These are phyloP conservation scores for Girardia tigrina DNA, from an alignment of 2,888 invertebrate genomes.

Conservation along the genomic window DNA sequence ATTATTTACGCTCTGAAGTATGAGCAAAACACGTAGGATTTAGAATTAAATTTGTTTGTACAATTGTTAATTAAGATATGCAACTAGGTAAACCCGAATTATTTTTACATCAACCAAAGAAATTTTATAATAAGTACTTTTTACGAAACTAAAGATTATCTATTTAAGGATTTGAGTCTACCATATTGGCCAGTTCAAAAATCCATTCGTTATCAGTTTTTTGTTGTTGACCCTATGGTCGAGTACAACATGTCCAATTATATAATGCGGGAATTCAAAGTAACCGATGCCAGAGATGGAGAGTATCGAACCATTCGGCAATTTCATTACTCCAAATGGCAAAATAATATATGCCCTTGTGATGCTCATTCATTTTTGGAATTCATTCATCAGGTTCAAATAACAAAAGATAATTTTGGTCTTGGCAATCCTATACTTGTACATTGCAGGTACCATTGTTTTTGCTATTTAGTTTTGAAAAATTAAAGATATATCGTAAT, in stretches of 20 bases:
- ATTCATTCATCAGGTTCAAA: conserved; percentile 96
- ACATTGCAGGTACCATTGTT: conserved; percentile 37
- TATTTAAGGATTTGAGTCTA: not conserved
- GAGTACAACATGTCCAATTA: conserved; percentile 99
- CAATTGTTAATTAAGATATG: too few species aligned
- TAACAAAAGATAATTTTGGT: conserved; percentile 97
- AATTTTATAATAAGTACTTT: too few species aligned
- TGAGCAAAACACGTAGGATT: too few species aligned
- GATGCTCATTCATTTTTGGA: conserved; percentile 96
- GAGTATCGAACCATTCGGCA: conserved; percentile 61
- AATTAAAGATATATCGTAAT: too few species aligned
- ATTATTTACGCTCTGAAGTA: too few species aligned
- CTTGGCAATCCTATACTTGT: conserved; percentile 60
- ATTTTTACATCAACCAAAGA: too few species aligned
- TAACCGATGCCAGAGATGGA: conserved; percentile 90
- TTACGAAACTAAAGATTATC: too few species aligned
- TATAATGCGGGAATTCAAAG: conserved; percentile 90
- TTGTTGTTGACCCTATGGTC: conserved; percentile 94
- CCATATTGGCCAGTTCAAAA: conserved; percentile 82
- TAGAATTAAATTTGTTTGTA: too few species aligned
- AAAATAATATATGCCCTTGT: conserved; percentile 68
- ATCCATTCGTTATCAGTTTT: conserved; percentile 86
- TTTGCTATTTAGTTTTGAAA: too few species aligned
- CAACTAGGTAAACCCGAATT: too few species aligned
- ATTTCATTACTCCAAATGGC: conserved; percentile 54